Evolutionary conservation across 2,113 vertebrate species (phyloP).

Genomic region (Saccopteryx leptura): DNA sequence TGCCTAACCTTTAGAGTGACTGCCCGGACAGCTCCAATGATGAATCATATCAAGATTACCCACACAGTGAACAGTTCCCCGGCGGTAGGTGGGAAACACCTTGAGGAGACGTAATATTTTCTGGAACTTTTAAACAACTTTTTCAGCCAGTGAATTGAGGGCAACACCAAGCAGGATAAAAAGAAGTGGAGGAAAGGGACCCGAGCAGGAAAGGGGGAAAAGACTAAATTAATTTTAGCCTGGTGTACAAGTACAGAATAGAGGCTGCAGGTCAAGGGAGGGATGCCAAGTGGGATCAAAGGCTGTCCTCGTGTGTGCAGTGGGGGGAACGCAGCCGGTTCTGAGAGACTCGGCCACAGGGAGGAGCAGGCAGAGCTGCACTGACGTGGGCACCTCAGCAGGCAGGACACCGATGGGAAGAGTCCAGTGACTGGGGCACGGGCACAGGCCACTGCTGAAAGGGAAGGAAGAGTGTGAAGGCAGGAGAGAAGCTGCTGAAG

Average conservation of each 20-base stretch:
- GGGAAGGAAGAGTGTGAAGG: background rate
- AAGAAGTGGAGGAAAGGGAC: background rate
- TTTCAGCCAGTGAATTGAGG: background rate
- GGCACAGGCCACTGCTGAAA: background rate
- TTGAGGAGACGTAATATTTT: background rate
- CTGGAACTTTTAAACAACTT: background rate
- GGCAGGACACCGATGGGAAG: background rate
- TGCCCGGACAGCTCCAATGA: background rate
- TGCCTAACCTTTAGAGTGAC: background rate
- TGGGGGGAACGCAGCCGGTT: background rate
- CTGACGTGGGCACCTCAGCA: rapidly evolving
- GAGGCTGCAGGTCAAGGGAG: background rate
- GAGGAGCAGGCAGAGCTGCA: background rate
- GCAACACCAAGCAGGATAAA: background rate
- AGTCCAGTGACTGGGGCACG: background rate
- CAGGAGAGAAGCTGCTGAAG: background rate
- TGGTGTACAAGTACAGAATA: background rate
- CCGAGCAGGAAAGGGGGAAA: background rate
- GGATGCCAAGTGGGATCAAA: background rate
- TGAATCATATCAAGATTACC: background rate
- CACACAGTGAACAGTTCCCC: background rate
- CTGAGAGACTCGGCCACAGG: background rate
- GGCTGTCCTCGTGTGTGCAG: background rate
- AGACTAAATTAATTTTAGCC: background rate
- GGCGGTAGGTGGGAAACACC: background rate